Evolutionary conservation across 2,113 vertebrate genomes (phyloP).

Genomic region (Macquaria ambigua): DNA sequence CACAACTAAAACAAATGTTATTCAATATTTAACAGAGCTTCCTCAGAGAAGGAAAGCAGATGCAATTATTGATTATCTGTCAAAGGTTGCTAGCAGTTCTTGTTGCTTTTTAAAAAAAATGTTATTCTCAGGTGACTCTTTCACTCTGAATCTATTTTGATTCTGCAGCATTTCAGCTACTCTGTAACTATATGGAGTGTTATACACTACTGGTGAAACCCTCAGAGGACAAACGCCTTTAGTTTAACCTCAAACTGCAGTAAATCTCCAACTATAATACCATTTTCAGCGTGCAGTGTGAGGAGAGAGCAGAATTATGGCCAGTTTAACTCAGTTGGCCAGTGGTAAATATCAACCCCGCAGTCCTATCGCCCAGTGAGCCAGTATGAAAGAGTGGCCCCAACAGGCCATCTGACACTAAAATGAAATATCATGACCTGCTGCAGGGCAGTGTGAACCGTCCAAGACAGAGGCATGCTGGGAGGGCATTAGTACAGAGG

Average conservation of each 20-base stretch:
- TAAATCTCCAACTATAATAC: conserved; percentile 28
- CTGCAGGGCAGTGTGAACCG: conserved; percentile 61
- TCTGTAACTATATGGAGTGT: conserved; percentile 5
- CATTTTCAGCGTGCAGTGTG: conserved; percentile 29
- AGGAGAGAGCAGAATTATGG: conserved; percentile 31
- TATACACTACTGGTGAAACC: neutral
- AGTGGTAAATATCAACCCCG: conserved; percentile 75
- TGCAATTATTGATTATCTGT: conserved; percentile 54
- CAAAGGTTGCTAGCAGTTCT: conserved; percentile 21
- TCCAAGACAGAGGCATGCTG: conserved; percentile 61
- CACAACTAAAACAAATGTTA: conserved; percentile 45
- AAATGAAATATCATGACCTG: conserved; percentile 72
- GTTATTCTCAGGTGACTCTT: conserved; percentile 5
- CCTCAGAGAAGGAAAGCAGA: conserved; percentile 16
- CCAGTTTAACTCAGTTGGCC: conserved; percentile 61
- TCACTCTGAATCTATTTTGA: neutral
- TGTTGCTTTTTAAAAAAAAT: neutral
- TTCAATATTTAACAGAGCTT: conserved; percentile 53
- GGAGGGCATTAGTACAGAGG: conserved; percentile 71
- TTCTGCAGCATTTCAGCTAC: conserved; percentile 8
- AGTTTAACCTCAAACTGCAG: conserved; percentile 21
- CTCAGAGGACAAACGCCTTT: neutral
- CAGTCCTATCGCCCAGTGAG: conserved; percentile 54
- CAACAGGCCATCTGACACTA: conserved; percentile 62
- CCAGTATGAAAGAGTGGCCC: conserved; percentile 65